Base-by-base conservation (phyloP, 2,888 invertebrate genomes). In the Eudemis profundana region DNA sequence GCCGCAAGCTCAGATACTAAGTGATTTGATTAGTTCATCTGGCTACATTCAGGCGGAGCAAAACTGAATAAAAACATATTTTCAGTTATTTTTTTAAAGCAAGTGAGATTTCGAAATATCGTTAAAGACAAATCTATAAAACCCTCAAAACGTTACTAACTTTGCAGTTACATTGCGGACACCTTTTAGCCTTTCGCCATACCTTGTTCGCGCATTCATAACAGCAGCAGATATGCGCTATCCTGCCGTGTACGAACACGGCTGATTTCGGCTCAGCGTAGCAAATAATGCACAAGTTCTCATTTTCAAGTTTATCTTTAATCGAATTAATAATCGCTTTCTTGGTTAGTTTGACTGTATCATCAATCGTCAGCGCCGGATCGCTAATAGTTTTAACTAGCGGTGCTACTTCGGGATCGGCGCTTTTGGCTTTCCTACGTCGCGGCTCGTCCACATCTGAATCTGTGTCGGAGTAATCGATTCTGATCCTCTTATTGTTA, bases 171-270 rank as follows among this genome's bases (percentile, higher is more conserved):
- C 96, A 96, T 1, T 95, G 90, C 0, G 96, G 95, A 78, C 96
- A 96, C 23, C 94, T 84, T 72, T 94, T 94, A 0, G 93, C 93
- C 29, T 90, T 93, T 12, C 90, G 90, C 94, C 95, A 95, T 0
- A 94, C 94, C 74, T 93, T 94, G 44, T 94, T 90, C 0, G 95
- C 95, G 79, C 96, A 96, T 61, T 91, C 93, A 72, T 95, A 96
- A 75, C 96, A 96, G 70, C 95, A 95, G 76, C 95, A 95, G 69
- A 94, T 93, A 68, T 95, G 95, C 0, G 94, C 94, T 61, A 93
- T 93, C 47, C 93, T 87, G 0, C 94, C 94, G 76, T 96, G 95
- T 0, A 95, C 93, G 74, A 95, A 95, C 38, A 94, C 94, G 0
- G 95, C 94, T 61, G 95, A 93, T 78, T 95, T 95, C 0, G 95